phyloP scores from a whole-genome alignment of 2,113 vertebrate species.

The Alethe castanea region DNA sequence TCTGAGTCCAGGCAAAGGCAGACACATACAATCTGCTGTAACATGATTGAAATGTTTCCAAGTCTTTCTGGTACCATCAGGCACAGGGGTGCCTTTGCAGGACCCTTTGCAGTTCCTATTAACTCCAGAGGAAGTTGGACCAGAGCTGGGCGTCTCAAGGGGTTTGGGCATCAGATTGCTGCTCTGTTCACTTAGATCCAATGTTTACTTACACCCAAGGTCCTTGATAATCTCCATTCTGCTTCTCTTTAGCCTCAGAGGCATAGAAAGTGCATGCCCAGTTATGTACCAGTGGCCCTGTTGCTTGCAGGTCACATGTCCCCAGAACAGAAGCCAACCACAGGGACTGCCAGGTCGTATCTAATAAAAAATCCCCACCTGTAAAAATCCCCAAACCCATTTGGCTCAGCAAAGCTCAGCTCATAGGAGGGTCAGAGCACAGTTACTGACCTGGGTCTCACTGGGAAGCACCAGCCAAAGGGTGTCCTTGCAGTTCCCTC shows the following conservation, averaged over 20 bases:
- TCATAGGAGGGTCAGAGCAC: not conserved
- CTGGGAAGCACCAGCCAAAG: not conserved
- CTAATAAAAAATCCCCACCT: not conserved
- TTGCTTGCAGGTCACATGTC: not conserved
- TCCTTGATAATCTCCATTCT: not conserved
- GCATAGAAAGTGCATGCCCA: not conserved
- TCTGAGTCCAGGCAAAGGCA: not conserved
- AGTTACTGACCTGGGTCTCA: not conserved
- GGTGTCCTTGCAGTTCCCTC: not conserved
- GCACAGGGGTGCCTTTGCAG: not conserved
- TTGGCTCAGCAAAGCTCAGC: not conserved
- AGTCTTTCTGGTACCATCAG: not conserved
- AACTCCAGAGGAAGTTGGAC: not conserved
- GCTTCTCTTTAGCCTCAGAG: not conserved
- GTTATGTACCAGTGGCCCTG: not conserved
- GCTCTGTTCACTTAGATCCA: not conserved
- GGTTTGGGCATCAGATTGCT: not conserved
- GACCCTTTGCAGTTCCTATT: not conserved
- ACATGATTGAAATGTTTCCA: not conserved
- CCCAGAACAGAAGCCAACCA: not conserved
- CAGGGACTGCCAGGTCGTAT: fast-evolving
- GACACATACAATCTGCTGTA: not conserved
- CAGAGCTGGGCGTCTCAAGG: not conserved
- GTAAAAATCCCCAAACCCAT: not conserved
- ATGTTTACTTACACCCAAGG: not conserved